phyloP scores from a whole-genome alignment of 2,113 vertebrate genomes.

The Otus sunia region DNA sequence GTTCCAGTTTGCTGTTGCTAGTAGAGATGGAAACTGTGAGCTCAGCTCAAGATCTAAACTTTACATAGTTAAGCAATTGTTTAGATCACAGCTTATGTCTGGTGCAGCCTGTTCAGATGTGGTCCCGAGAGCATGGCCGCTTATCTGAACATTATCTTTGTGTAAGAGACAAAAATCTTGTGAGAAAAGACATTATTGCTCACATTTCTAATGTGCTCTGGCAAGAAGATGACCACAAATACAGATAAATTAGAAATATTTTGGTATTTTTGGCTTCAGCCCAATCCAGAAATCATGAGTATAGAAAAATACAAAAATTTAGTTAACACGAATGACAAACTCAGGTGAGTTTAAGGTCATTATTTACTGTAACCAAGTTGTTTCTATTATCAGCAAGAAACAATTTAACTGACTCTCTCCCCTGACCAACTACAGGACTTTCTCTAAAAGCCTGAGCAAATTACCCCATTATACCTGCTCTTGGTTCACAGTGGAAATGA shows the following conservation, averaged over 20 bases:
- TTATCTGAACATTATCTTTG: neutral
- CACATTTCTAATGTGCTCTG: neutral
- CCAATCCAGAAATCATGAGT: neutral
- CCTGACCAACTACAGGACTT: neutral
- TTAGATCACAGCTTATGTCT: neutral
- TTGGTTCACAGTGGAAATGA: neutral
- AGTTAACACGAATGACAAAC: neutral
- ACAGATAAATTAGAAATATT: neutral
- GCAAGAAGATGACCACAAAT: neutral
- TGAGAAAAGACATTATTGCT: neutral
- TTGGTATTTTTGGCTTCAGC: neutral
- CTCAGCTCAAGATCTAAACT: neutral
- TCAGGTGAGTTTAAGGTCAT: neutral
- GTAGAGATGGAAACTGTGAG: neutral
- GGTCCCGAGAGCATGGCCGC: neutral
- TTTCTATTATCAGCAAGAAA: neutral
- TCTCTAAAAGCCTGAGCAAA: neutral
- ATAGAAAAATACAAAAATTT: neutral
- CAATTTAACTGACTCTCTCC: neutral
- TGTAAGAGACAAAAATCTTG: neutral
- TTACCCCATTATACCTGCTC: neutral
- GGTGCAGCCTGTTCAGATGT: neutral
- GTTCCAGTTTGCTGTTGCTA: neutral
- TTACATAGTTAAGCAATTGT: neutral
- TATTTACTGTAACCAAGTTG: neutral